A percentile compares a stretch with the other conserved stretches of the same genome.
Conservation (phyloP, 2,797 vertebrate genomes). For the Manis pentadactyla region DNA sequence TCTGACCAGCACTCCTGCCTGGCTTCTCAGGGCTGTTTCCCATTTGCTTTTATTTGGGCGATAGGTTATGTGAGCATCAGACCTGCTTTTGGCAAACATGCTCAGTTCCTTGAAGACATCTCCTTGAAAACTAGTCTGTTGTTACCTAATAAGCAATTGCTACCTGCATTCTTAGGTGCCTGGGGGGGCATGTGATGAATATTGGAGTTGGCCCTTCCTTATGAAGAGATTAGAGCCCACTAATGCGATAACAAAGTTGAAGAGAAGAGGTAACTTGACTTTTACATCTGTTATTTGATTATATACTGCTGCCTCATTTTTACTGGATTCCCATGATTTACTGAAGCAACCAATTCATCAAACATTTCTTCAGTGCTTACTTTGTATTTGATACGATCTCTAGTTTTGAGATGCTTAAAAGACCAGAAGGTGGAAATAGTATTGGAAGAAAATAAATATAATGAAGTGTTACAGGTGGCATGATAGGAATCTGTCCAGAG, state of each 20-base stretch:
- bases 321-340: background rate
- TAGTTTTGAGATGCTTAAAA: background rate
- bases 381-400: background rate
- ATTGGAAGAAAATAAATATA: constrained; percentile 25
- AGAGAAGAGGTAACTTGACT: background rate
- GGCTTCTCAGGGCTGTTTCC: background rate
- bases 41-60: background rate
- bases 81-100: background rate
- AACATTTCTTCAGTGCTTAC: background rate
- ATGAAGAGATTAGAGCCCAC: background rate
- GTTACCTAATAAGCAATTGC: background rate
- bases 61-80: background rate
- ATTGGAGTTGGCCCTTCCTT: background rate
- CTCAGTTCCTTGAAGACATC: background rate
- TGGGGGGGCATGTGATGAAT: background rate
- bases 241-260: background rate
- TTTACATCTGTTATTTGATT: background rate
- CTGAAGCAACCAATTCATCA: background rate
- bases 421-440: background rate
- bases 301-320: background rate
- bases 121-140: background rate
- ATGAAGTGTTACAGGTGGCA: background rate
- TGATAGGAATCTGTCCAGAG: background rate
- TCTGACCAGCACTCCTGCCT: background rate
- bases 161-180: background rate